Percentiles rank a stretch among this genome's conserved stretches.
Evolutionary conservation across 2,113 vertebrate genomes (phyloP).

Genomic region (Onychorhynchus coronatus): DNA sequence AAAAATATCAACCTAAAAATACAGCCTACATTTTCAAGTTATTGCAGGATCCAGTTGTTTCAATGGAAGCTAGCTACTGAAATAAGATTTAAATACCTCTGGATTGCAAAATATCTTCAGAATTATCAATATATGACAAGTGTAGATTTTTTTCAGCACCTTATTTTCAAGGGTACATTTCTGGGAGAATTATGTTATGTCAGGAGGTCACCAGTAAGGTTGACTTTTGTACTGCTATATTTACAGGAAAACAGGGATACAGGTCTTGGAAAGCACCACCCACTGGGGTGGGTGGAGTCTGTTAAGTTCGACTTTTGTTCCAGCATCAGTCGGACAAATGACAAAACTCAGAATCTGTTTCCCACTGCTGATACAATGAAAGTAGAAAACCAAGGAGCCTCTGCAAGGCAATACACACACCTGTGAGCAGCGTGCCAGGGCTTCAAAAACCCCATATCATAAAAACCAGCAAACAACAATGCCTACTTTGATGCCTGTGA

Average conservation of each 20-base stretch:
- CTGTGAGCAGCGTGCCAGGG: neutral
- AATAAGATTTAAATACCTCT: neutral
- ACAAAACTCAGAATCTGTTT: neutral
- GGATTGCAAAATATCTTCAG: neutral
- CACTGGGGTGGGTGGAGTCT: rapidly evolving
- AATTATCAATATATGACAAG: neutral
- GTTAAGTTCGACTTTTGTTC: neutral
- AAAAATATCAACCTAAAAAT: neutral
- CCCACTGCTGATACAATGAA: neutral
- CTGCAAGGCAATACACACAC: neutral
- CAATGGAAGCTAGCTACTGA: neutral
- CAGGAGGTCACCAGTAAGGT: neutral
- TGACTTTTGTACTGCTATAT: neutral
- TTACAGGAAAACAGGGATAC: neutral
- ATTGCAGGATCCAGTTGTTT: neutral
- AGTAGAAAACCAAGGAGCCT: neutral
- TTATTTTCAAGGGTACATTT: neutral
- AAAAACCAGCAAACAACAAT: neutral
- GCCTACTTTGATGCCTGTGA: neutral
- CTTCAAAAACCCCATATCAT: neutral
- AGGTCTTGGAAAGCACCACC: neutral
- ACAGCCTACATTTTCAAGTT: neutral
- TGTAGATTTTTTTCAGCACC: neutral
- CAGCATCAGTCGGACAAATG: neutral
- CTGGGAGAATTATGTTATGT: neutral